These are phyloP conservation scores for Tor tambroides DNA, from an alignment of 2,113 vertebrate genomes.

Conservation along the genomic window DNA sequence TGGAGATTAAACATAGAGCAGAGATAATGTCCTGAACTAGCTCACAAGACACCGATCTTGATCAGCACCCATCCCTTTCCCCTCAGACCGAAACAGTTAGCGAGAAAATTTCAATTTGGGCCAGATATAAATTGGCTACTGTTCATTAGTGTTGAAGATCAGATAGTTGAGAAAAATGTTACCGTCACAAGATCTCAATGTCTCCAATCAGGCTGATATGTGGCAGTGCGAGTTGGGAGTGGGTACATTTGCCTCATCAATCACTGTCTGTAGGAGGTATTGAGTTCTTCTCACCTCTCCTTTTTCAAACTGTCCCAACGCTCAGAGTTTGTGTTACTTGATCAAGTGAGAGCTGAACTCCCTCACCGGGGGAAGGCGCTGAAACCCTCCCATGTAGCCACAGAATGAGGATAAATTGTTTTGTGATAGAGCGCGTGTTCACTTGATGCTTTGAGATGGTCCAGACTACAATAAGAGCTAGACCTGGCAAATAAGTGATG, in stretches of 20 bases:
- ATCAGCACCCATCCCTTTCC: not conserved
- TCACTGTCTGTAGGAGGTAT: conserved; percentile 77
- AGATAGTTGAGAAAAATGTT: conserved; percentile 56
- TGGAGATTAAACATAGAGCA: not conserved
- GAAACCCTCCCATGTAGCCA: conserved; percentile 47
- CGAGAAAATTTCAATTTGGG: not conserved
- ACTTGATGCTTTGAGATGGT: conserved; percentile 41
- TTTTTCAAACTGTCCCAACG: conserved; percentile 77
- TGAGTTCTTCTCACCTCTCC: conserved; percentile 75
- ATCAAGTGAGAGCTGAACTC: conserved; percentile 71
- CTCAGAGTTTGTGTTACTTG: conserved; percentile 73
- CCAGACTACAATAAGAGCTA: conserved; percentile 50
- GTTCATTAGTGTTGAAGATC: conserved; percentile 46
- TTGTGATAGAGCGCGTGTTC: conserved; percentile 44
- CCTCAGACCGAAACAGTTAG: not conserved
- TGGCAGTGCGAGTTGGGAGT: conserved; percentile 64
- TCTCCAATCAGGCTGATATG: conserved; percentile 64
- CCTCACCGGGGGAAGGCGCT: conserved; percentile 40
- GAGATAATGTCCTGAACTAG: not conserved
- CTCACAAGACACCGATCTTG: conserved; percentile 27
- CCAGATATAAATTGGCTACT: conserved; percentile 26
- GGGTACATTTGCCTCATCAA: conserved; percentile 76
- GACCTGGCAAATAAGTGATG: conserved; percentile 55
- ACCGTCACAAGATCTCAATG: conserved; percentile 74
- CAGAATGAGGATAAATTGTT: conserved; percentile 61